Evolutionary conservation across 2,113 vertebrate species (phyloP).

Genomic region (Plecotus auritus): DNA sequence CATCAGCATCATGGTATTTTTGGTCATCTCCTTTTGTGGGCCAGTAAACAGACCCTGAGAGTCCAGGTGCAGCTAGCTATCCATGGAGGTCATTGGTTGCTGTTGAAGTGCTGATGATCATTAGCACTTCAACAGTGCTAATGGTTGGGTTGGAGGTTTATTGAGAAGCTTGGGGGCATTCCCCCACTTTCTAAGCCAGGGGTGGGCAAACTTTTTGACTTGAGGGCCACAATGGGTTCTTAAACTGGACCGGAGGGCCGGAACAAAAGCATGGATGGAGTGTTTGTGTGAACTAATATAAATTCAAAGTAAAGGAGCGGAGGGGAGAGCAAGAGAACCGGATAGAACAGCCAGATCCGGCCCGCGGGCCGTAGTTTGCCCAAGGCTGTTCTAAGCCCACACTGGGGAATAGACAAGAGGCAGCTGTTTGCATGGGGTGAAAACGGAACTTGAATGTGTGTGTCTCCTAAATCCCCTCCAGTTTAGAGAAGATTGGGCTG

Average conservation of each 20-base stretch:
- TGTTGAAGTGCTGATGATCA: neutral
- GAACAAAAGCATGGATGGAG: too few relatives aligned
- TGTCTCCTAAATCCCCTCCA: neutral
- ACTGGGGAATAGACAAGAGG: neutral
- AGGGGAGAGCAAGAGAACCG: too few relatives aligned
- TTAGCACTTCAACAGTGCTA: too few relatives aligned
- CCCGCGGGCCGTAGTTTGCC: too few relatives aligned
- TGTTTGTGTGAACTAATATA: too few relatives aligned
- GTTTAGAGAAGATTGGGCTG: too few relatives aligned
- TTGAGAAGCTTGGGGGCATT: neutral
- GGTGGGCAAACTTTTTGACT: too few relatives aligned
- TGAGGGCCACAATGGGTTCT: too few relatives aligned
- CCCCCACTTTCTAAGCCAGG: too few relatives aligned
- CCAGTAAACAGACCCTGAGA: neutral
- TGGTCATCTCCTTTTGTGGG: neutral
- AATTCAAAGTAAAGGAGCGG: too few relatives aligned
- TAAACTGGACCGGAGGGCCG: too few relatives aligned
- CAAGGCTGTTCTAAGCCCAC: neutral
- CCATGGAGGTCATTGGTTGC: neutral
- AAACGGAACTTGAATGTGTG: neutral
- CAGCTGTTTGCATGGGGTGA: neutral
- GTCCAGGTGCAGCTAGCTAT: neutral
- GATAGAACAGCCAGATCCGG: too few relatives aligned
- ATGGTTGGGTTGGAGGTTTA: neutral
- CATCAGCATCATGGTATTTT: neutral